Percentiles rank a stretch among this genome's conserved stretches.
Evolutionary conservation across 2,888 invertebrate genomes (phyloP).

Genomic region (Microctonus hyperodae): DNA sequence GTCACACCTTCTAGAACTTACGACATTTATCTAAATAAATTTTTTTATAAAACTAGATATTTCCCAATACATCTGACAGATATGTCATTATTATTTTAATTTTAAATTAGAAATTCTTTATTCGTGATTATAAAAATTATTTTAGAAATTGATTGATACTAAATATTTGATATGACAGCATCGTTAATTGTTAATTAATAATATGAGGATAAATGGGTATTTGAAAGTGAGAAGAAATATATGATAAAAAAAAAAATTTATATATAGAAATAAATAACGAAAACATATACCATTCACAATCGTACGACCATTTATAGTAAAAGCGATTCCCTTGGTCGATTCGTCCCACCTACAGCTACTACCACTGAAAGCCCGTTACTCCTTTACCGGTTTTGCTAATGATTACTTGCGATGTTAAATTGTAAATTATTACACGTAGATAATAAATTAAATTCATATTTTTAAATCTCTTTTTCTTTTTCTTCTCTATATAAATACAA

Average conservation of each 20-base stretch:
- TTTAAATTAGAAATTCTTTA: too few relatives aligned
- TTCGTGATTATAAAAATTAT: too few relatives aligned
- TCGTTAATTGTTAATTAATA: too few relatives aligned
- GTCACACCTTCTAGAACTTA: background rate
- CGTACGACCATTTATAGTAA: slow-evolving; percentile 6
- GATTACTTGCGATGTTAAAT: background rate
- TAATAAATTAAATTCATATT: background rate
- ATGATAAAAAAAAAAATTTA: background rate
- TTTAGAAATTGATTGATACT: too few relatives aligned
- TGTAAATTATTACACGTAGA: background rate
- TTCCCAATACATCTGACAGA: background rate
- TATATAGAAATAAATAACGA: background rate
- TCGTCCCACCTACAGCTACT: background rate
- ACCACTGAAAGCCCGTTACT: background rate
- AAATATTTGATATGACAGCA: too few relatives aligned
- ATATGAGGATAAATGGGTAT: too few relatives aligned
- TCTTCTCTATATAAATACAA: too few relatives aligned
- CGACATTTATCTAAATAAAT: background rate
- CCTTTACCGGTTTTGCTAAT: slow-evolving; percentile 11
- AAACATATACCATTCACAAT: background rate
- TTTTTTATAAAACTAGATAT: background rate
- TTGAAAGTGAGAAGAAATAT: background rate
- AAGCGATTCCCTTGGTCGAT: background rate
- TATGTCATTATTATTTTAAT: background rate
- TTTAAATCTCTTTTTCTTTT: background rate